A percentile compares a stretch with the other conserved stretches of the same genome.
phyloP scores from a whole-genome alignment of 30 jellyfish, hydroid and myxozoan species.

The Haliclystus octoradiatus region DNA sequence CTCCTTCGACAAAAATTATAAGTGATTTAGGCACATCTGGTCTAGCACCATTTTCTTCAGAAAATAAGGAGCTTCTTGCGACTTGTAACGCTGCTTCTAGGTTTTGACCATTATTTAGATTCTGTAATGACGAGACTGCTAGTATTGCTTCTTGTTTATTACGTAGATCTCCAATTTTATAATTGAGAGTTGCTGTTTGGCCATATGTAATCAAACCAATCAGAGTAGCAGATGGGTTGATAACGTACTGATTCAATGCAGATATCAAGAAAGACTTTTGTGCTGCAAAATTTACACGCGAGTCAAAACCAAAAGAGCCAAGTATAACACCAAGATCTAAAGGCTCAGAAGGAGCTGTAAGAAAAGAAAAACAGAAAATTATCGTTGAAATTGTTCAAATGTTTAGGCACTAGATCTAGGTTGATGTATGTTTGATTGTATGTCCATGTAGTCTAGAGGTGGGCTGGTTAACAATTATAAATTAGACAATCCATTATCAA shows the following conservation, averaged over 20 bases:
- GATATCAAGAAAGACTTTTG: constrained; percentile 32
- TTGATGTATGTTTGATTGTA: no score
- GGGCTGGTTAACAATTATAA: no score
- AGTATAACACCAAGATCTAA: constrained; percentile 48
- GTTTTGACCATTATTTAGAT: constrained; percentile 18
- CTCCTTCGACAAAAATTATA: constrained; percentile 41
- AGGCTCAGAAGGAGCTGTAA: constrained; percentile 30
- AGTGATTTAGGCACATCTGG: constrained; percentile 49
- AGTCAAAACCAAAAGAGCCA: constrained; percentile 20
- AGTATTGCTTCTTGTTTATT: constrained; percentile 2
- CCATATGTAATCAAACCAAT: constrained; percentile 48
- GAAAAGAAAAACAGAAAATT: not conserved
- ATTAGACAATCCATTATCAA: no score
- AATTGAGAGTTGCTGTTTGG: constrained; percentile 10
- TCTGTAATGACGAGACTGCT: constrained; percentile 3
- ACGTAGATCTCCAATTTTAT: constrained; percentile 21
- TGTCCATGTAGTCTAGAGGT: no score
- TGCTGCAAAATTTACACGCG: constrained; percentile 14
- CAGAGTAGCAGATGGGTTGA: constrained; percentile 28
- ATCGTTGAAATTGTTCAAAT: not conserved
- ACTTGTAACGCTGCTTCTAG: constrained; percentile 59
- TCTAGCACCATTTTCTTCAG: constrained; percentile 86
- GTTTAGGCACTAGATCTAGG: not conserved
- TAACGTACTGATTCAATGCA: constrained; percentile 2
- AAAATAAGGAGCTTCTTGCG: constrained; percentile 76